Evolutionary conservation across 2,797 vertebrate genomes (phyloP).

Genomic region (Bucorvus abyssinicus): DNA sequence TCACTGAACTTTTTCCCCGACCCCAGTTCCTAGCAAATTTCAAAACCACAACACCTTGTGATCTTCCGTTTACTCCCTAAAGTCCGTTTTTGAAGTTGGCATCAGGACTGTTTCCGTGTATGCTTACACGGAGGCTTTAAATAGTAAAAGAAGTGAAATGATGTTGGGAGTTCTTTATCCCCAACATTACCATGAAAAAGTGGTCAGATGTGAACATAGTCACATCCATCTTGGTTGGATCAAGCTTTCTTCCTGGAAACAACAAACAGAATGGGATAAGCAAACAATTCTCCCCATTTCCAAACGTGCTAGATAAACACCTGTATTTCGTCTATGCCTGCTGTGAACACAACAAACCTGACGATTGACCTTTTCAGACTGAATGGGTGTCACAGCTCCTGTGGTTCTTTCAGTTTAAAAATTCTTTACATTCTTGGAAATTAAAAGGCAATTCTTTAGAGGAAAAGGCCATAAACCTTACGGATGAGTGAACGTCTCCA

Average conservation of each 20-base stretch:
- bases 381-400: background rate
- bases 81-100: background rate
- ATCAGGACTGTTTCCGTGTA: background rate
- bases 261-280: background rate
- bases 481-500: background rate
- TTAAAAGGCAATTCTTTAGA: background rate
- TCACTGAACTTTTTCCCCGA: background rate
- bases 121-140: background rate
- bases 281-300: background rate
- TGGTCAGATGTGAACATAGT: background rate
- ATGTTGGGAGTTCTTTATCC: background rate
- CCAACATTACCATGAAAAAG: background rate
- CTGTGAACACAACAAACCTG: background rate
- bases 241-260: background rate
- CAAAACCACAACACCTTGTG: background rate
- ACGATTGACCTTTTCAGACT: background rate
- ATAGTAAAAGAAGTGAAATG: background rate
- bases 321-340: background rate
- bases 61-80: background rate
- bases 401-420: background rate
- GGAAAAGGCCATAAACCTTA: background rate
- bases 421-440: background rate
- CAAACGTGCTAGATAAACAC: background rate
- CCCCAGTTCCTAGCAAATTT: background rate
- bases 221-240: background rate